These are phyloP conservation scores for Myotis davidii DNA, from an alignment of 2,113 vertebrate species.

Conservation along the genomic window DNA sequence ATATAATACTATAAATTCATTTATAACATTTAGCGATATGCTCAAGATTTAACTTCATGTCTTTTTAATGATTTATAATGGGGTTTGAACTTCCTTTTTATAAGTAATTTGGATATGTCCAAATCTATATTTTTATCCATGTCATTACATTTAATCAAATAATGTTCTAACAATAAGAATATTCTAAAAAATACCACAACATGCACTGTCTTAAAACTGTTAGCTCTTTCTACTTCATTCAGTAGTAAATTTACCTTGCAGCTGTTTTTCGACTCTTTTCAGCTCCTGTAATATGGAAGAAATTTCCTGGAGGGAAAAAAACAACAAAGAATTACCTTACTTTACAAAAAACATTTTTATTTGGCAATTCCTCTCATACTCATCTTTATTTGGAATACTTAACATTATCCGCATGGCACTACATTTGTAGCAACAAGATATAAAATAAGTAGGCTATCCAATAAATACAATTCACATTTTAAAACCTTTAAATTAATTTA, in stretches of 20 bases:
- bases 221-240: not conserved
- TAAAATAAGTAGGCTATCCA: not conserved
- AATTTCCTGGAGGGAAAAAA: constrained; percentile 90
- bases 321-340: constrained; percentile 39
- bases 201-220: not conserved
- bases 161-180: not conserved
- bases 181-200: constrained; percentile 5
- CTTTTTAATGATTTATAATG: not conserved
- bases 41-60: not conserved
- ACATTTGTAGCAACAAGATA: not conserved
- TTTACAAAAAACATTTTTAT: not conserved
- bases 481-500: constrained; percentile 11
- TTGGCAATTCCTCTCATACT: not conserved
- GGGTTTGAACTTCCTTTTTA: constrained; percentile 27
- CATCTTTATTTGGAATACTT: not conserved
- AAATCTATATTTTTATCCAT: not conserved
- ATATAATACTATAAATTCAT: not conserved
- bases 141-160: constrained; percentile 19
- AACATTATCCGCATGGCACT: not conserved
- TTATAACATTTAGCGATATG: not conserved
- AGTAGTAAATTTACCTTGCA: constrained; percentile 91
- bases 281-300: constrained; percentile 96
- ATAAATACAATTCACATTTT: not conserved
- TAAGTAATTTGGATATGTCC: not conserved
- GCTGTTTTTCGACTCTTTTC: constrained; percentile 96